Conservation (phyloP, 2,113 vertebrate species). For the Lanius collurio region DNA sequence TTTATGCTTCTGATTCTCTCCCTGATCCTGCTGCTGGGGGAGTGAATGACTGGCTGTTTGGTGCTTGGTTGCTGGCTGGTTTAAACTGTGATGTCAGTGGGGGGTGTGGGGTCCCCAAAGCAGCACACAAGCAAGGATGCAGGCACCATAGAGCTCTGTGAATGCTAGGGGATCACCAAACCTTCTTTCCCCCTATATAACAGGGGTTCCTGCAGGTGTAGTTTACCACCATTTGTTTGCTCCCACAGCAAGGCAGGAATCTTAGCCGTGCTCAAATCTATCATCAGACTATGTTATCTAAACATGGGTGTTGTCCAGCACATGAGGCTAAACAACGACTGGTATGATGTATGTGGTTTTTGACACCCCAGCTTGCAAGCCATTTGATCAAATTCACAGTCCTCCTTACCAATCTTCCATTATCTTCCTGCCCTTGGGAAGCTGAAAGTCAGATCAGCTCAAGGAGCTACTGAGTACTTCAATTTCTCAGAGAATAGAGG, state of each 20-base stretch:
- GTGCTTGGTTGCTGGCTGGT: background rate
- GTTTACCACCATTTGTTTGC: background rate
- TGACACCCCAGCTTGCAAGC: background rate
- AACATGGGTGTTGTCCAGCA: background rate
- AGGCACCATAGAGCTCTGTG: background rate
- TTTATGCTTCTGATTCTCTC: background rate
- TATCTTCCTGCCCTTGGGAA: background rate
- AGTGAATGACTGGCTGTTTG: background rate
- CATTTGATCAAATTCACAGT: background rate
- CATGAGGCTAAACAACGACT: background rate
- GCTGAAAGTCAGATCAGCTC: background rate
- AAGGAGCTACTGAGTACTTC: background rate
- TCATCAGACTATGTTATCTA: background rate
- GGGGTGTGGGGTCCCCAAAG: background rate
- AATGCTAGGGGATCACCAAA: background rate
- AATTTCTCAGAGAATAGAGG: background rate
- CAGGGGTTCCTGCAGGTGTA: background rate
- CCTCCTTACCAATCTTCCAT: background rate
- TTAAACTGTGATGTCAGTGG: fast-evolving
- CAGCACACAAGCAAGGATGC: background rate
- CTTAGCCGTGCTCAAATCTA: background rate
- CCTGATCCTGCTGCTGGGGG: background rate
- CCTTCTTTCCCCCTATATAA: background rate
- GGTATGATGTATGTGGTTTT: background rate
- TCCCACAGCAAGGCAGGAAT: background rate